A percentile compares a stretch with the other conserved stretches of the same genome.
phyloP scores from a whole-genome alignment of 2,113 vertebrate genomes.

The Larimichthys crocea region DNA sequence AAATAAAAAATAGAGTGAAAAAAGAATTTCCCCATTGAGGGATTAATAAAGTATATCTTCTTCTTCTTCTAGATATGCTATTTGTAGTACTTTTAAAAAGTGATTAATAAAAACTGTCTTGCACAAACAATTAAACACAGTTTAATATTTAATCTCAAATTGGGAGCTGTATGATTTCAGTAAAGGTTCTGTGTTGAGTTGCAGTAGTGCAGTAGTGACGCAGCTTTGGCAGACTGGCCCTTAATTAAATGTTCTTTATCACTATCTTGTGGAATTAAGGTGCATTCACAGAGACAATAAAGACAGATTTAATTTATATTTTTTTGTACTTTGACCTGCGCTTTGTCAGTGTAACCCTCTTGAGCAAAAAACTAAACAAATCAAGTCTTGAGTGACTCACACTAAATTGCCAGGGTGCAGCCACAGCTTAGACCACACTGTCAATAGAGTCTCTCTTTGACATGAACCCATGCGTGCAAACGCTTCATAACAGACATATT shows the following conservation, averaged over 20 bases:
- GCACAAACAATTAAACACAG: background rate
- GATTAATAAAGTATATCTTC: too few relatives aligned
- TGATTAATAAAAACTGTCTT: conserved; percentile 30
- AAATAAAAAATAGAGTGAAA: too few relatives aligned
- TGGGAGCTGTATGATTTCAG: conserved; percentile 21
- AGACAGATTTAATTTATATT: conserved; percentile 17
- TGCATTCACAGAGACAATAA: conserved; percentile 2
- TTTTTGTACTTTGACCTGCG: conserved; percentile 62
- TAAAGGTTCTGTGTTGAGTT: too few relatives aligned
- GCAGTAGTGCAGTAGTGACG: background rate
- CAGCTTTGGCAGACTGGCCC: background rate
- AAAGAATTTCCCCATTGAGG: too few relatives aligned
- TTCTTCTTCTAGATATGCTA: too few relatives aligned
- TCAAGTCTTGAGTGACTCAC: conserved; percentile 57
- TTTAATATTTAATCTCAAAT: conserved; percentile 26
- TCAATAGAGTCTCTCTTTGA: conserved; percentile 33
- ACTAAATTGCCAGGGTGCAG: conserved; percentile 55
- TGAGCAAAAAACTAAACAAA: conserved; percentile 20
- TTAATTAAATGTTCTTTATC: conserved; percentile 10
- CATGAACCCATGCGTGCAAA: conserved; percentile 32
- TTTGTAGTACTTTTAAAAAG: conserved; percentile 1
- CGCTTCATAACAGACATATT: conserved; percentile 45
- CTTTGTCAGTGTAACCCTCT: conserved; percentile 51
- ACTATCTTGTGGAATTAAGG: conserved; percentile 5
- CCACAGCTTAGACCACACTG: conserved; percentile 43